Base-by-base conservation (phyloP, 1,140 invertebrate genomes). In the Brachionus paranguensis region DNA sequence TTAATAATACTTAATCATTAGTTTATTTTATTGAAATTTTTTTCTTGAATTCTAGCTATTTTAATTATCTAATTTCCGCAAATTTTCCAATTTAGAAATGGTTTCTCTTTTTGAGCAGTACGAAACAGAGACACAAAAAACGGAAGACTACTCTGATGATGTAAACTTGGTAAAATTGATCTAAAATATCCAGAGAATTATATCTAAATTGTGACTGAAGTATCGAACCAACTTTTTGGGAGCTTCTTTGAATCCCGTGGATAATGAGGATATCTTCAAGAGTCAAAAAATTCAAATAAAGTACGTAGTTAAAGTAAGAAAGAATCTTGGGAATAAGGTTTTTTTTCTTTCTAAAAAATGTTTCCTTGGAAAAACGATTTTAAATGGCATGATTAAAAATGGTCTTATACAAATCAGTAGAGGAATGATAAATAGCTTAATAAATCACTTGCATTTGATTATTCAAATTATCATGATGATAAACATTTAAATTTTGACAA, bases 81-180 rank as follows among this genome's bases (percentile, higher is more conserved):
- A 78, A 33, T 79, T 79, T 60, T 79, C 24, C 24, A 12, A 41
- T 29, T 20, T 24, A 76, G 41, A 47, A 81, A 81, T 81, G 78
- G 78, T 81, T 33, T 81, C 78, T 10, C 29, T 81, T 24, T 45
- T 81, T 24, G 78, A 81, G 53, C 78, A 81, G 53, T 81, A 81
- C 24, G 78, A 81, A 81, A 81, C 78, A 41, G 78, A 81, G 27
- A 68, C 78, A 20, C 78, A 64, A 10, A 81, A 81, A 60, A n/a
- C 78, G 8, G 60, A 68, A 29, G 78, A 81, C 12, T 45, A 14
- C 27, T 41, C 78, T 5, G 64, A 81, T 17, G 53, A 60, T 11
- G 24, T 64, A 12, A 64, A 68, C 14, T 20, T 55, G 14, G 78
- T 81, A 64, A 41, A 20, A 72, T 72, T 43, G 10, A 70, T 33